Conservation (phyloP, 2,888 invertebrate species). For the Nomada ferruginata region DNA sequence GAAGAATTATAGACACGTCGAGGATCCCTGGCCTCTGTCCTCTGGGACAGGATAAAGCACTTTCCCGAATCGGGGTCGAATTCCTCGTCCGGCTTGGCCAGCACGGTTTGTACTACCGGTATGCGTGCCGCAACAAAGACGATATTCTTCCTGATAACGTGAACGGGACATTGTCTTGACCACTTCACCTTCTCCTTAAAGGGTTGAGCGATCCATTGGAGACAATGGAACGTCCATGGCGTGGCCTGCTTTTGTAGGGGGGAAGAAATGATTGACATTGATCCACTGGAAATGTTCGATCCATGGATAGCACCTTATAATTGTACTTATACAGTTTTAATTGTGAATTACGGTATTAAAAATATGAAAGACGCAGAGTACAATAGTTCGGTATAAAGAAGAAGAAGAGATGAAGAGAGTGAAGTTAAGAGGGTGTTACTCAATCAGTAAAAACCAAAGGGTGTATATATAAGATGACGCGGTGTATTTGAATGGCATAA, state of each 20-base stretch:
- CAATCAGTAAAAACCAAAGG: no score
- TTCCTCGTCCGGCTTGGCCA: constrained; percentile 20
- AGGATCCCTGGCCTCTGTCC: constrained; percentile 38
- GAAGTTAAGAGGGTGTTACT: no score
- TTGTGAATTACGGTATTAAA: no score
- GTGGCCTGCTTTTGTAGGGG: constrained; percentile 7
- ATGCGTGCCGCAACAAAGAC: constrained; percentile 36
- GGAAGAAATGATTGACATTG: not conserved
- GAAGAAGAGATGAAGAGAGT: no score
- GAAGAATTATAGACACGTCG: constrained; percentile 46
- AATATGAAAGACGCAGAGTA: no score
- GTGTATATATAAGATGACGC: no score
- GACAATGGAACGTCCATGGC: constrained; percentile 40
- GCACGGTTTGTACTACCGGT: constrained; percentile 1
- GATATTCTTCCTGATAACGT: constrained; percentile 45
- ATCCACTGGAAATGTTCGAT: no score
- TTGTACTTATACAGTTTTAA: no score
- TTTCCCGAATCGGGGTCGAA: constrained; percentile 50
- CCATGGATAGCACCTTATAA: no score
- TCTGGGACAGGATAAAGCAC: constrained; percentile 48
- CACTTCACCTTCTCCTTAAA: not conserved
- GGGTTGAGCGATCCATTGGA: constrained; percentile 45
- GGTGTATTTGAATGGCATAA: no score
- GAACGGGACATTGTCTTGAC: constrained; percentile 29
- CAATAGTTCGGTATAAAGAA: no score